phyloP scores from a whole-genome alignment of 2,888 invertebrate genomes.

The Tridacna crocea region DNA sequence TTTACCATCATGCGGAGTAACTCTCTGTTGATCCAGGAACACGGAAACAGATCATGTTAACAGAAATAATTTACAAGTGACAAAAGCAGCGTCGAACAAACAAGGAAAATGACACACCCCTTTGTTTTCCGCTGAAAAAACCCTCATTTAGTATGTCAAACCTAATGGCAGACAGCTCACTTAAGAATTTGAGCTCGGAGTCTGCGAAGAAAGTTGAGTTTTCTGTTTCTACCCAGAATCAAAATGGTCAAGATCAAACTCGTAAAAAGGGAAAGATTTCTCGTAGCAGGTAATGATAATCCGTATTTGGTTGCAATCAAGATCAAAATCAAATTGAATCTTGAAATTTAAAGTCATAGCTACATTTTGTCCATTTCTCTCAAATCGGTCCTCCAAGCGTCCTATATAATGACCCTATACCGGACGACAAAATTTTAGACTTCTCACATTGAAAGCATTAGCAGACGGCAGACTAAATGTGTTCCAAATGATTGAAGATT shows the following conservation, averaged over 20 bases:
- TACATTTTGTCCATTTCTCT: neutral
- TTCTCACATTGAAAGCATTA: too few species aligned
- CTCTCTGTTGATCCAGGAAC: neutral
- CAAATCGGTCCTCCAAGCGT: too few species aligned
- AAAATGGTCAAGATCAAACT: neutral
- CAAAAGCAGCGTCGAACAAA: too few species aligned
- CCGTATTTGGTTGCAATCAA: neutral
- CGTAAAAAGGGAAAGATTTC: slow-evolving; percentile 23
- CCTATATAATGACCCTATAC: too few species aligned
- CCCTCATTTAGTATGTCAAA: too few species aligned
- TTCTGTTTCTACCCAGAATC: neutral
- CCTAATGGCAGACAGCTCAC: neutral
- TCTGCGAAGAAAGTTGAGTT: slow-evolving; percentile 28
- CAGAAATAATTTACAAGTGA: too few species aligned
- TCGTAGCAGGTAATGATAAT: slow-evolving; percentile 22
- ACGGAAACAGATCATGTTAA: slow-evolving; percentile 20
- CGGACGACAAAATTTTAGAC: too few species aligned
- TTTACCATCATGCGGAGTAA: slow-evolving; percentile 8
- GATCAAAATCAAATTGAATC: neutral
- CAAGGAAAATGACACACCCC: too few species aligned
- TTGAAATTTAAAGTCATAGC: neutral
- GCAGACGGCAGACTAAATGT: too few species aligned
- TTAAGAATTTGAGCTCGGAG: neutral
- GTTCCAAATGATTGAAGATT: too few species aligned
- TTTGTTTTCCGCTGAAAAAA: too few species aligned